A percentile compares a stretch with the other conserved stretches of the same genome.
These are phyloP conservation scores for Macrobrachium nipponense DNA, from an alignment of 1,140 invertebrate species.

Conservation along the genomic window DNA sequence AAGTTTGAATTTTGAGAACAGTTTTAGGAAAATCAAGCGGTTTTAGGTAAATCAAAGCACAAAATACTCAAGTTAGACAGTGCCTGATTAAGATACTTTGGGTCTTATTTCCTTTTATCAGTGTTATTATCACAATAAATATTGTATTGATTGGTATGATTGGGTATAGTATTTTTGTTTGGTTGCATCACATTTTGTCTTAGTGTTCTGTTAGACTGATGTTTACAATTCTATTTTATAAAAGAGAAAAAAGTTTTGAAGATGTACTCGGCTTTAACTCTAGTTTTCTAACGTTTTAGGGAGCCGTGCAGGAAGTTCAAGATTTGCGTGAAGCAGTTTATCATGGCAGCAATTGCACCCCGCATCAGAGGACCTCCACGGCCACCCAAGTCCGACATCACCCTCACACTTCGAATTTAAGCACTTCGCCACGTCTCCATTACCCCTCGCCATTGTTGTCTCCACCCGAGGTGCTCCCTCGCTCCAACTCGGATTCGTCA, in stretches of 20 bases:
- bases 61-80: no score
- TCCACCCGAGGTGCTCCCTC: slow-evolving; percentile 28
- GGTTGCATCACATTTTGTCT: no score
- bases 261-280: neutral
- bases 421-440: neutral
- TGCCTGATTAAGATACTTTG: no score
- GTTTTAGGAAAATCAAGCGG: no score
- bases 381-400: slow-evolving; percentile 10
- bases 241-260: neutral
- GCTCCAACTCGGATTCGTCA: slow-evolving; percentile 51
- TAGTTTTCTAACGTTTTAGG: slow-evolving; percentile 21
- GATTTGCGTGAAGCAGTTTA: slow-evolving; percentile 37
- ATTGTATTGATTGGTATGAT: no score
- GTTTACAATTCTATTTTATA: neutral
- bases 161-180: no score
- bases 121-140: no score
- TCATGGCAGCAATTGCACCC: neutral
- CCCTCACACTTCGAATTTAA: slow-evolving; percentile 2
- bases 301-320: slow-evolving; percentile 46
- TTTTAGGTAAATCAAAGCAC: no score
- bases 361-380: neutral
- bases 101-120: no score
- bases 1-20: no score
- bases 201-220: neutral
- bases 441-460: slow-evolving; percentile 28